Percentiles rank a stretch among this genome's conserved stretches.
Evolutionary conservation across 2,113 vertebrate species (phyloP).

Genomic region (Pelobates fuscus): DNA sequence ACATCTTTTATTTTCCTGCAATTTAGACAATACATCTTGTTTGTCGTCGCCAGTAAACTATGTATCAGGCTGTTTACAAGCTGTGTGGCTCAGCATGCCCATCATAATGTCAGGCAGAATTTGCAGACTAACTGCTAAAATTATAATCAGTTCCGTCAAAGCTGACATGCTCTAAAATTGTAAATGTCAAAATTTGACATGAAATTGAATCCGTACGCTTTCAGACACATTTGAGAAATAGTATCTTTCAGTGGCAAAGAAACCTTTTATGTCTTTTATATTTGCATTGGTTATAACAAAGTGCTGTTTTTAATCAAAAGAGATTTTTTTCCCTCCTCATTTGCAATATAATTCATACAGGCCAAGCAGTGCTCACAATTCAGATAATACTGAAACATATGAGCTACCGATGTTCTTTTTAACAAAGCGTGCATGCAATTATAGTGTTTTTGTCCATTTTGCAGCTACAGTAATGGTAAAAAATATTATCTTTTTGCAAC

Average conservation of each 20-base stretch:
- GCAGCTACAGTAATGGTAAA: too few species aligned
- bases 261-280: constrained; percentile 15
- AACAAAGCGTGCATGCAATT: constrained; percentile 11
- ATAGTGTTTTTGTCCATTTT: neutral
- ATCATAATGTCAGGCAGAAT: neutral
- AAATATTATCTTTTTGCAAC: too few species aligned
- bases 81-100: neutral
- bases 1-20: too few species aligned
- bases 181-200: constrained; percentile 1
- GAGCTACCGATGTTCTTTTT: neutral
- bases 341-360: neutral
- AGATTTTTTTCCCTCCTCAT: neutral
- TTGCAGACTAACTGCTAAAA: neutral
- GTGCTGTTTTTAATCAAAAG: constrained; percentile 9
- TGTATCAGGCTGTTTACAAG: neutral
- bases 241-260: neutral
- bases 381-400: constrained; percentile 5
- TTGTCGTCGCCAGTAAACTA: neutral
- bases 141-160: neutral
- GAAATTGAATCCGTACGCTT: constrained; percentile 6
- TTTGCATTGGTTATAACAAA: constrained; percentile 12
- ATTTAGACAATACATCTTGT: too few species aligned
- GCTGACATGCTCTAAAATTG: neutral
- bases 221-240: neutral
- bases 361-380: neutral